Evolutionary conservation across 2,888 invertebrate genomes (phyloP).

Genomic region (Arctia plantaginis): DNA sequence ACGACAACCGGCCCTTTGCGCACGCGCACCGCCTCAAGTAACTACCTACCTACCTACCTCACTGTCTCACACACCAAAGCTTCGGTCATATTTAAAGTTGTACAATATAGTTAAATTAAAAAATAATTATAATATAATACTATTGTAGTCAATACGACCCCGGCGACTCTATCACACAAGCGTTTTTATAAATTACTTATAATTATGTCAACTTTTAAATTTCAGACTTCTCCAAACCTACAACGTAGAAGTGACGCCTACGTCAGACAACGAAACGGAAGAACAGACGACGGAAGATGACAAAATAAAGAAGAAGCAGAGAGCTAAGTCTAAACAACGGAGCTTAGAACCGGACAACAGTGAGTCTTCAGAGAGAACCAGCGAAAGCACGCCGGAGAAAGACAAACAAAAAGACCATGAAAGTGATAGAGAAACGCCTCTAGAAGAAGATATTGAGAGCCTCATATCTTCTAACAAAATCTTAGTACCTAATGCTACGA

Average conservation of each 20-base stretch:
- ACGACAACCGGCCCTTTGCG: conserved; percentile 86
- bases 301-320: conserved; percentile 77
- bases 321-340: conserved; percentile 76
- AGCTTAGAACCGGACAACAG: conserved; percentile 77
- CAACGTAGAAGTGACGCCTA: conserved; percentile 89
- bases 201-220: neutral
- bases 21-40: conserved; percentile 72
- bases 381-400: conserved; percentile 75
- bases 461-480: conserved; percentile 84
- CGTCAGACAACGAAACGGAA: conserved; percentile 80
- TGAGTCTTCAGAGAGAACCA: conserved; percentile 73
- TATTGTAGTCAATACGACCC: neutral
- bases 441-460: conserved; percentile 83
- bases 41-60: conserved; percentile 33
- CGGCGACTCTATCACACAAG: neutral
- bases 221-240: conserved; percentile 91
- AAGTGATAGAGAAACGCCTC: conserved; percentile 51
- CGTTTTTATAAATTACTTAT: neutral
- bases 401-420: conserved; percentile 59
- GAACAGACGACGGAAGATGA: conserved; percentile 69
- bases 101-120: neutral
- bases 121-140: neutral
- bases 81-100: neutral
- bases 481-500: conserved; percentile 72
- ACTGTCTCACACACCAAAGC: neutral